phyloP scores from a whole-genome alignment of 2,797 vertebrate species.

The Halcyon chelicuti region DNA sequence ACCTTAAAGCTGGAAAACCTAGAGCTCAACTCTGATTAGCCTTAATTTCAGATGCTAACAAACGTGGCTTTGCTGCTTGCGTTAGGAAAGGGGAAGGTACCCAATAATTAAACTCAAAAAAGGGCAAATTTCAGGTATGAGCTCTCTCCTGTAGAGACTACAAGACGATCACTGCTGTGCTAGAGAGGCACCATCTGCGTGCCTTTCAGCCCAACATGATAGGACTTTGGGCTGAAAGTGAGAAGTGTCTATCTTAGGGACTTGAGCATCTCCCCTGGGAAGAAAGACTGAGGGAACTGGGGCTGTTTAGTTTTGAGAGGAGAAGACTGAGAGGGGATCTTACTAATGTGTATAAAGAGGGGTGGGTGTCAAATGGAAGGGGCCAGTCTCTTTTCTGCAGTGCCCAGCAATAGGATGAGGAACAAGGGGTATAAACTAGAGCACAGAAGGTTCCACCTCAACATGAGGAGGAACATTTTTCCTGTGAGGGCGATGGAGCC shows the following conservation, averaged over 20 bases:
- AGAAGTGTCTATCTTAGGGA: background rate
- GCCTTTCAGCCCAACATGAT: background rate
- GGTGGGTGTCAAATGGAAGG: no score
- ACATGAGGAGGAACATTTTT: no score
- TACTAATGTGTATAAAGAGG: no score
- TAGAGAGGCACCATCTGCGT: rapidly evolving
- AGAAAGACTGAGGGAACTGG: no score
- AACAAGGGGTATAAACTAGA: no score
- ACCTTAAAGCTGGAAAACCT: background rate
- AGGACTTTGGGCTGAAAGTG: rapidly evolving
- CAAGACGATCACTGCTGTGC: background rate
- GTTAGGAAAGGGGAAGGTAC: background rate
- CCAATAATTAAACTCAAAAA: background rate
- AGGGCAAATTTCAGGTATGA: background rate
- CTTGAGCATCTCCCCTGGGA: no score
- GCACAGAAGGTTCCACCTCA: no score
- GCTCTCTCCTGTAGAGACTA: background rate
- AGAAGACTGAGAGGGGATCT: no score
- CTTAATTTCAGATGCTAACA: background rate
- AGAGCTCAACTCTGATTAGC: background rate
- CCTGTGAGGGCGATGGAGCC: no score
- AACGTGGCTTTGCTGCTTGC: background rate
- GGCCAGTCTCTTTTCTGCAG: no score
- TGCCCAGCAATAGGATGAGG: no score
- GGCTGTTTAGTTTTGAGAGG: no score